Conservation (phyloP, 2,797 vertebrate genomes). For the Scyliorhinus canicula region DNA sequence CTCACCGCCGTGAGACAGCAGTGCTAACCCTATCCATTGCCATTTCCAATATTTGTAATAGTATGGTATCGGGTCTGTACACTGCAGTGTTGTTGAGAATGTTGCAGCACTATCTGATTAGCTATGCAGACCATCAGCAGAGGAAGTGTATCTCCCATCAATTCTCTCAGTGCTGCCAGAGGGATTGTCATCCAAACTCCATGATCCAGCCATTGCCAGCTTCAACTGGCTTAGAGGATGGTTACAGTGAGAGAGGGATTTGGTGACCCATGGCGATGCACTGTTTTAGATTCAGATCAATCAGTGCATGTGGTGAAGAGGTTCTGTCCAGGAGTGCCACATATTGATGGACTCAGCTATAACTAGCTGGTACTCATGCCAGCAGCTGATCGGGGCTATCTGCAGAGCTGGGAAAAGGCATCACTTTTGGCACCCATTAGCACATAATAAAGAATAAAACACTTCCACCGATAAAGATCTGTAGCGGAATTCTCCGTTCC, state of each 20-base stretch:
- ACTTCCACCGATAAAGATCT: no score
- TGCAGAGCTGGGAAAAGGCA: background rate
- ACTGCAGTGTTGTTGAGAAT: background rate
- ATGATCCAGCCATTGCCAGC: background rate
- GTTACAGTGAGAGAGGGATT: background rate
- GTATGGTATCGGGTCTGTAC: background rate
- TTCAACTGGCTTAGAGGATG: background rate
- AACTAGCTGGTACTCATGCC: background rate
- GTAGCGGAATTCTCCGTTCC: no score
- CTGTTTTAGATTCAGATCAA: background rate
- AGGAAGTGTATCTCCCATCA: background rate
- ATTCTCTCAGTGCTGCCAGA: background rate
- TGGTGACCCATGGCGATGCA: background rate
- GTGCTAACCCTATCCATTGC: no score
- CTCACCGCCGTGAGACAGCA: no score
- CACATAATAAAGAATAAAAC: background rate
- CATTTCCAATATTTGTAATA: background rate
- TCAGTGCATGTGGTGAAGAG: background rate
- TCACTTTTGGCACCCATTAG: background rate
- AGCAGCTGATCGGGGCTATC: background rate
- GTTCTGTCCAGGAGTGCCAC: background rate
- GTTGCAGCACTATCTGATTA: background rate
- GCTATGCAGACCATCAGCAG: background rate
- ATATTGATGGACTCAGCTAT: background rate
- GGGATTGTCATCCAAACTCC: background rate